Base-by-base conservation (phyloP, 1,140 invertebrate species). In the Oedothorax gibbosus region DNA sequence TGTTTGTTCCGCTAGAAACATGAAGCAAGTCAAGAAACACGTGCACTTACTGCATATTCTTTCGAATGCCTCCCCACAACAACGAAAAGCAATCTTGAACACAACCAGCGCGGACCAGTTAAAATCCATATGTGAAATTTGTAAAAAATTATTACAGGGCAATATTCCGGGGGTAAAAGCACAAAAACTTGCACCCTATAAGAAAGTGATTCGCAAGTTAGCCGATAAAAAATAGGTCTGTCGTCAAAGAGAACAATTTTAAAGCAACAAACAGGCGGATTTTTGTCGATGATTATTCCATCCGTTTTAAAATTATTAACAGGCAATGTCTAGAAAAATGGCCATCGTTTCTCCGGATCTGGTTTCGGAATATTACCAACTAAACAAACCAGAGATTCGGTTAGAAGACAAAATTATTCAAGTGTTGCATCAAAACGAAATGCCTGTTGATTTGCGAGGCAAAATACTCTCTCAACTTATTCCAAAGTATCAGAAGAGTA, bases 281-380 rank as follows among this genome's bases (percentile, higher is more conserved):
- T 68, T 68, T 68, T 68, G 50, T 49, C 65, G 21, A 20, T 68
- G 20, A 49, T 68, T 68, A 20, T 68, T 6, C 65, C 18, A 35
- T 10, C 65, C 50, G 21, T 68, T 35, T 68, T 68, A 49, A 49
- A 49, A 10, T 68, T 35, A 68, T 20, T 1, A 60, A 60, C 11
- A 20, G 57, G 8, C 11, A 11, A 21, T 68, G 62, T n/a, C 62
- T 68, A 12, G 7, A 0, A 8, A 68, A 68, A 68, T 49, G 65
- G 21, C 20, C 20, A 0, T n/a, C 12, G 57, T 60, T 2, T n/a
- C 57, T 14, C 57, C 57, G 9, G 57, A 60, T 4, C 7, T 12
- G 10, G 65, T 68, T 20, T 68, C 18, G 5, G 65, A 68, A 68
- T 68, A 68, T 15, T 68, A 68, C 21, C 20, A 68, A n/a, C 0